Base-by-base conservation (phyloP, 2,113 vertebrate genomes). In the Sphyrna mokarran region DNA sequence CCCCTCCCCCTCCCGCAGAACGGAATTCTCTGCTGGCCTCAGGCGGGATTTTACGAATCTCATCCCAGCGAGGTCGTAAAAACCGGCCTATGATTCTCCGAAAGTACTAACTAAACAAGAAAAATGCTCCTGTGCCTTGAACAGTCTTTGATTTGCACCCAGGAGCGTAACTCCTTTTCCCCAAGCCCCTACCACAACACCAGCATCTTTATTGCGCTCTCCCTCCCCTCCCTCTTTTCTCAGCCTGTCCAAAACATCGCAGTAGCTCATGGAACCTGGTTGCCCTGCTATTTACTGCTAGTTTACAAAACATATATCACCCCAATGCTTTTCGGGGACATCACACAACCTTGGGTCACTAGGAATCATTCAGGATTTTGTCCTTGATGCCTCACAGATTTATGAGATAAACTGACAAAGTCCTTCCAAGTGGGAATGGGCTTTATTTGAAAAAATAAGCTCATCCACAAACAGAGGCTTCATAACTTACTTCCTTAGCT, bases 361-460 rank as follows among this genome's bases (percentile, higher is more conserved):
- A 18, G 29, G 85, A 54, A 66, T 91, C 90, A 93, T 37, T 66
- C 14, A 6, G 18, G 63, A 94, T 70, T 26, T 43, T 94, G n/a
- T 91, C 29, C 87, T 90, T 63, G 37, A 43, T 68, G n/a, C 37
- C 20, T 70, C 6, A 70, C 23, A 69, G 66, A 94, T 69, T 69
- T 94, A 70, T 94, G 2, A 37, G 69, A 40, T 43, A 70, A 70
- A 43, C 16, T 70, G n/a, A n/a, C n/a, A 43, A 70, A 37, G 8
- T 33, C 33, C 58, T 94, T 94, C 26, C 66, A 43, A 70, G 37
- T 94, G 37, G 22, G 40, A 70, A 94, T 33, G 29, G 23, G 29
- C 58, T n/a, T 91, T 7, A 91, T 29, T 54, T n/a, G 58, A 91
- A 83, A 80, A 89, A 94, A 69, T 94, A 94, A 94, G 20, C 61